These are phyloP conservation scores for Agapornis canus DNA, from an alignment of 2,797 vertebrate genomes.

Conservation along the genomic window DNA sequence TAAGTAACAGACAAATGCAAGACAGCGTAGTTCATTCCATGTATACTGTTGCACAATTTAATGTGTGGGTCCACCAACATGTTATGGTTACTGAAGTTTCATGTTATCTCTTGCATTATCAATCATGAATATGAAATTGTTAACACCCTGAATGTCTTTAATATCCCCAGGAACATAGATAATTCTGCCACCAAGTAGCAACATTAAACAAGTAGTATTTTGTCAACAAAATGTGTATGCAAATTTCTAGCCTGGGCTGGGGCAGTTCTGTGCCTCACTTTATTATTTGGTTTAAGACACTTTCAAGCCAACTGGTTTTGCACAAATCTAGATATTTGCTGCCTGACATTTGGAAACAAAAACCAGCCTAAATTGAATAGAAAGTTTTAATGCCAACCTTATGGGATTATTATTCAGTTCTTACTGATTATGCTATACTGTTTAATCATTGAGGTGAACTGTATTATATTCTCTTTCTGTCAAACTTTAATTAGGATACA, in stretches of 20 bases:
- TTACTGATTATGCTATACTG: constrained; percentile 5
- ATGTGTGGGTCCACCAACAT: neutral
- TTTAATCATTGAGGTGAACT: constrained; percentile 30
- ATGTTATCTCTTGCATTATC: constrained; percentile 8
- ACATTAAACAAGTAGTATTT: constrained; percentile 16
- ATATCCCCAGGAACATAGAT: constrained; percentile 29
- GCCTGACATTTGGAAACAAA: constrained; percentile 79
- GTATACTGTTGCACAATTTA: constrained; percentile 26
- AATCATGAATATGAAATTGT: neutral
- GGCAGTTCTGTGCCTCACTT: constrained; percentile 68
- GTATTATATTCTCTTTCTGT: constrained; percentile 6
- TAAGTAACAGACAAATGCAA: neutral
- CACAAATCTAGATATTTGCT: constrained; percentile 75
- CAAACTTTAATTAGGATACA: neutral
- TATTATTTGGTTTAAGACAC: constrained; percentile 58
- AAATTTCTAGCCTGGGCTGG: constrained; percentile 59
- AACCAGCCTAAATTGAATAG: constrained; percentile 70
- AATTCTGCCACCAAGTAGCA: constrained; percentile 57
- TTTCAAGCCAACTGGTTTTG: constrained; percentile 50
- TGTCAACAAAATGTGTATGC: neutral
- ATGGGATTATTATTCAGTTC: constrained; percentile 62
- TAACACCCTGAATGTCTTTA: constrained; percentile 35
- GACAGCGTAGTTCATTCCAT: constrained; percentile 6
- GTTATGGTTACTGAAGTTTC: constrained; percentile 14
- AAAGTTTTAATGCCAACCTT: constrained; percentile 87